Percentiles rank a stretch among this genome's conserved stretches.
phyloP scores from a whole-genome alignment of 2,888 invertebrate species.

The Drosophila limbata region DNA sequence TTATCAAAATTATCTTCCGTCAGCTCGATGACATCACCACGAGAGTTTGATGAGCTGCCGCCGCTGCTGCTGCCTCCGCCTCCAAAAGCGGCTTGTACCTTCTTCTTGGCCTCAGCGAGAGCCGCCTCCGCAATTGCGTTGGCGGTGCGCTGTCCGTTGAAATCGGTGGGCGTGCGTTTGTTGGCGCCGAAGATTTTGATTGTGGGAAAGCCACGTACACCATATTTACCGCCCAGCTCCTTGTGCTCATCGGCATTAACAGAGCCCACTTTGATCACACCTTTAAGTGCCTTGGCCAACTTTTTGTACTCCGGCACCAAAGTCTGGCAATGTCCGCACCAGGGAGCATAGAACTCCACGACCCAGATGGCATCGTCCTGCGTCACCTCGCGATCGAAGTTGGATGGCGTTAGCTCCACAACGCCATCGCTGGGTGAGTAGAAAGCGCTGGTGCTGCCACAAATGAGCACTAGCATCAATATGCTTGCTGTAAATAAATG shows the following conservation, averaged over 20 bases:
- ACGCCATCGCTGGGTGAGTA: conserved; percentile 92
- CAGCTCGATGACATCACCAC: conserved; percentile 91
- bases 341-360: conserved; percentile 94
- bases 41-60: conserved; percentile 52
- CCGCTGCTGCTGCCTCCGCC: conserved; percentile 85
- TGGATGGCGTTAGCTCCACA: conserved; percentile 93
- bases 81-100: conserved; percentile 90
- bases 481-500: conserved; percentile 45
- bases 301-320: conserved; percentile 97
- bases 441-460: conserved; percentile 83
- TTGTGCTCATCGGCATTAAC: conserved; percentile 96
- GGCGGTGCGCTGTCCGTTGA: conserved; percentile 93
- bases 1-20: conserved; percentile 98
- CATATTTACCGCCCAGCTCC: conserved; percentile 91
- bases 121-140: conserved; percentile 94
- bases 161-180: conserved; percentile 93
- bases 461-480: conserved; percentile 55
- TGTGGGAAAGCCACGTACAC: conserved; percentile 96
- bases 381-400: conserved; percentile 94
- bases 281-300: conserved; percentile 96
- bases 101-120: conserved; percentile 91
- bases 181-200: conserved; percentile 96
- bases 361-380: conserved; percentile 96
- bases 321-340: conserved; percentile 97
- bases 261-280: conserved; percentile 96